Conservation (phyloP, 1,140 invertebrate species). For the Brachionus manjavacas region DNA sequence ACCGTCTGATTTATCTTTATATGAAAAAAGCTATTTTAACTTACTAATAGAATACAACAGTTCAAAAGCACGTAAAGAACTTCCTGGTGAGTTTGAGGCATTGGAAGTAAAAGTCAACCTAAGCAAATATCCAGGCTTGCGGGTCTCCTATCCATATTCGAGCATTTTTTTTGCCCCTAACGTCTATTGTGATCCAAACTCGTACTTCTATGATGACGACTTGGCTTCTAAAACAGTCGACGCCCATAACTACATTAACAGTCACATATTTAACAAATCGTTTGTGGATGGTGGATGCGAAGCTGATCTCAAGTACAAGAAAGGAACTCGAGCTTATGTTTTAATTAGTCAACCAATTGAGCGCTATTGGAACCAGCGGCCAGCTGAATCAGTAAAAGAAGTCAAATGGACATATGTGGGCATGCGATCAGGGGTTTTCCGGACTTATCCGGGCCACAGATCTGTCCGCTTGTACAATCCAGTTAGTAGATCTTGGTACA, state of each 20-base stretch:
- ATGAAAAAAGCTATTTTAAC: slow-evolving; percentile 55
- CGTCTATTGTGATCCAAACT: slow-evolving; percentile 57
- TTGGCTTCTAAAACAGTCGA: slow-evolving; percentile 56
- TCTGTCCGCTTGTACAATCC: slow-evolving; percentile 56
- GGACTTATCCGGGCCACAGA: slow-evolving; percentile 58
- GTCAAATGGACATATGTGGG: slow-evolving; percentile 60
- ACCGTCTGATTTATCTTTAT: slow-evolving; percentile 49
- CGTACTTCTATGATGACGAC: slow-evolving; percentile 58
- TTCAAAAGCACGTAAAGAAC: slow-evolving; percentile 45
- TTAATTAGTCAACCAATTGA: slow-evolving; percentile 58
- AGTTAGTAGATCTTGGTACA: slow-evolving; percentile 57
- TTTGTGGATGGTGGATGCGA: slow-evolving; percentile 44
- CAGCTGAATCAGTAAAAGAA: slow-evolving; percentile 56
- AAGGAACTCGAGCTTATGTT: slow-evolving; percentile 54
- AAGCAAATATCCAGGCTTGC: slow-evolving; percentile 49
- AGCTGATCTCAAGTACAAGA: slow-evolving; percentile 49
- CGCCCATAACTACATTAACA: slow-evolving; percentile 57
- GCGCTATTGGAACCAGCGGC: slow-evolving; percentile 53
- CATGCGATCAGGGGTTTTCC: slow-evolving; percentile 58
- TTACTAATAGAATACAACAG: slow-evolving; percentile 56
- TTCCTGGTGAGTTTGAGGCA: slow-evolving; percentile 51
- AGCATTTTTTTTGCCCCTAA: slow-evolving; percentile 58
- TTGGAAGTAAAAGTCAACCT: slow-evolving; percentile 54
- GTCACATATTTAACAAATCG: slow-evolving; percentile 37
- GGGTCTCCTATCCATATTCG: slow-evolving; percentile 52